A percentile compares a stretch with the other conserved stretches of the same genome.
phyloP scores from a whole-genome alignment of 2,113 vertebrate species.

The Salvelinus sp. region DNA sequence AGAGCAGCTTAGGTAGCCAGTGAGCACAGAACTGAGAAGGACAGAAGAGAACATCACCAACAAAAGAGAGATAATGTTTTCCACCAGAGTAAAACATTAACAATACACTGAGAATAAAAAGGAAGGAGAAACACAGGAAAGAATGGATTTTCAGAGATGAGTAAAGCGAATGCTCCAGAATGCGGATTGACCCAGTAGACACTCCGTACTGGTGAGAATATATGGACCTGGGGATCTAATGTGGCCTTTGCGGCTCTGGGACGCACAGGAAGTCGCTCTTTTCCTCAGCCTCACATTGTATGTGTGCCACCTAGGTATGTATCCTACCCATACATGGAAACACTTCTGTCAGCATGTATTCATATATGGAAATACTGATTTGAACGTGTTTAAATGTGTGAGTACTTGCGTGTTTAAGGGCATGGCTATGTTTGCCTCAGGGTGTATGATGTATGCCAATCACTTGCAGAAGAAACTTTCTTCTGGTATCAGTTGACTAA shows the following conservation, averaged over 20 bases:
- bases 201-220: conserved; percentile 36
- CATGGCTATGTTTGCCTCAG: conserved; percentile 7
- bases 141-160: neutral
- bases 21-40: conserved; percentile 25
- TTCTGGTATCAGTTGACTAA: neutral
- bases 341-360: neutral
- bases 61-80: neutral
- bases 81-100: neutral
- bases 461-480: conserved; percentile 1
- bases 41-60: conserved; percentile 8
- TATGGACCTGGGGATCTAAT: conserved; percentile 62
- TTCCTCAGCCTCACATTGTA: conserved; percentile 55
- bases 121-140: neutral
- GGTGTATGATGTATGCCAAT: neutral
- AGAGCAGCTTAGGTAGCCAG: neutral
- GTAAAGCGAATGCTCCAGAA: conserved; percentile 9
- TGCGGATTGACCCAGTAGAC: conserved; percentile 43
- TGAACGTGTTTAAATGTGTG: neutral
- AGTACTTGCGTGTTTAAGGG: neutral
- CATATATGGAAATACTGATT: neutral
- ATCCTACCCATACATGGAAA: neutral
- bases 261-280: conserved; percentile 49
- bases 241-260: conserved; percentile 56
- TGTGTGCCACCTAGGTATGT: conserved; percentile 62
- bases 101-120: conserved; percentile 8